These are phyloP conservation scores for Chironomus tentans DNA, from an alignment of 2,888 invertebrate species.

Conservation along the genomic window DNA sequence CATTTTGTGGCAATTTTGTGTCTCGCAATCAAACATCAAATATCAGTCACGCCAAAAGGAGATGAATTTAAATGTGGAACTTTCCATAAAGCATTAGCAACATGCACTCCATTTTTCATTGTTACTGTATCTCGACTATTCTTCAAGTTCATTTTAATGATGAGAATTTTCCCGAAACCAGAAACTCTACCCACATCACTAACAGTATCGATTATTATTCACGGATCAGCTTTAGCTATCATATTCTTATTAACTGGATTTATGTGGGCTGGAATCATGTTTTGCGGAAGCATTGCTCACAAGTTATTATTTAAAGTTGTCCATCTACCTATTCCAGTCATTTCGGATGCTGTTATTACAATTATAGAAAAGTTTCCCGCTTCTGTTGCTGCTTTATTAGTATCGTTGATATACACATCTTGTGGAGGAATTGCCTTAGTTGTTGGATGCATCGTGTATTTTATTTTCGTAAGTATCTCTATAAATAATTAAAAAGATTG, in stretches of 20 bases:
- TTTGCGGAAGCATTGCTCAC: slow-evolving; percentile 61
- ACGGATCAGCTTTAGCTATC: slow-evolving; percentile 53
- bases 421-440: slow-evolving; percentile 66
- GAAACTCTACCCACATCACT: slow-evolving; percentile 33
- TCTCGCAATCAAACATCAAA: slow-evolving; percentile 49
- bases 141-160: slow-evolving; percentile 30
- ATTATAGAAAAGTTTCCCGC: slow-evolving; percentile 61
- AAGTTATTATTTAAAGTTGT: slow-evolving; percentile 53
- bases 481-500: no score
- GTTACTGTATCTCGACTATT: slow-evolving; percentile 35
- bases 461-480: slow-evolving; percentile 50
- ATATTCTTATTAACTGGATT: slow-evolving; percentile 47
- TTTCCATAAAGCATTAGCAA: slow-evolving; percentile 50
- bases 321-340: slow-evolving; percentile 30
- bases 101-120: slow-evolving; percentile 44
- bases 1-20: slow-evolving; percentile 57
- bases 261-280: slow-evolving; percentile 50
- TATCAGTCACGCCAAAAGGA: slow-evolving; percentile 38
- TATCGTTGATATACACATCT: slow-evolving; percentile 54
- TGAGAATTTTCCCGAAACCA: slow-evolving; percentile 30
- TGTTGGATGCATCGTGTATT: slow-evolving; percentile 57
- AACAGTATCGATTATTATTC: slow-evolving; percentile 51
- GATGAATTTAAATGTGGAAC: slow-evolving; percentile 42
- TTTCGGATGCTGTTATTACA: slow-evolving; percentile 46
- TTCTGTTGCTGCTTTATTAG: slow-evolving; percentile 52